Percentiles rank a stretch among this genome's conserved stretches.
phyloP scores from a whole-genome alignment of 2,797 vertebrate genomes.

The Varecia variegata region DNA sequence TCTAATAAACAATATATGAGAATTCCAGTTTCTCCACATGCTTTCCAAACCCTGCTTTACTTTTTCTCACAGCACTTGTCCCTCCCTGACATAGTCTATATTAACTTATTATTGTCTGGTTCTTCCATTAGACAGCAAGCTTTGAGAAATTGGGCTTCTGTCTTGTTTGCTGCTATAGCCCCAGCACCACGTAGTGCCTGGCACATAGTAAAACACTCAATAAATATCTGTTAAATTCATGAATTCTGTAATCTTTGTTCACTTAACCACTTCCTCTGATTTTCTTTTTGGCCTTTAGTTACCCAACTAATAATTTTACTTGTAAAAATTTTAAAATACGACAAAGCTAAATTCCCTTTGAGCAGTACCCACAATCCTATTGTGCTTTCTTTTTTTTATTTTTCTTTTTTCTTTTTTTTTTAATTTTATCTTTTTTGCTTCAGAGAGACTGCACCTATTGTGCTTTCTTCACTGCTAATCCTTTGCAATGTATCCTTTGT shows the following conservation, averaged over 20 bases:
- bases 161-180: neutral
- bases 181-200: neutral
- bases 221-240: neutral
- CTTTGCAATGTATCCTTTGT: neutral
- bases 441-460: too few relatives aligned
- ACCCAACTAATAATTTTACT: slow-evolving; percentile 8
- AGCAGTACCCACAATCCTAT: neutral
- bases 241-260: neutral
- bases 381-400: neutral
- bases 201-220: neutral
- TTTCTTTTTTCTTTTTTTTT: too few relatives aligned
- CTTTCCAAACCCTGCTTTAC: neutral
- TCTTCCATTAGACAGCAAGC: neutral
- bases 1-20: neutral
- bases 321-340: neutral
- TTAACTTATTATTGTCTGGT: neutral
- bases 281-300: slow-evolving; percentile 43
- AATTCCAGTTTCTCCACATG: neutral
- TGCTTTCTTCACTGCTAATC: neutral
- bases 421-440: too few relatives aligned
- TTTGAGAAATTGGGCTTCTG: neutral
- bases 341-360: neutral
- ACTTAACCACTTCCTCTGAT: neutral
- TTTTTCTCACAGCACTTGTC: neutral
- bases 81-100: neutral